Base-by-base conservation (phyloP, 2,888 invertebrate species). In the Metallyticus violacea region DNA sequence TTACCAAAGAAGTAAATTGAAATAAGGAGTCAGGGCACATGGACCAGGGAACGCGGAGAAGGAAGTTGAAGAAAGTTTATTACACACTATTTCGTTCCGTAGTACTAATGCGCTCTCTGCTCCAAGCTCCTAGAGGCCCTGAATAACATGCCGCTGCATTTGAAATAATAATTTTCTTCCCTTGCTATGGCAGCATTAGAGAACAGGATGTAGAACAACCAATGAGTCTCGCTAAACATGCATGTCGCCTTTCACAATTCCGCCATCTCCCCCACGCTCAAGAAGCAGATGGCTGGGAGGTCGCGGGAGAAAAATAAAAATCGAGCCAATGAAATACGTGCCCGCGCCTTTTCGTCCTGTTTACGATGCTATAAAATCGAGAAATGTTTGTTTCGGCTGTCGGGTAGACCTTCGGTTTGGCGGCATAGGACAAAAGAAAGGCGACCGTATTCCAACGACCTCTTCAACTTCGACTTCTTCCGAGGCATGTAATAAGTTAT, bases 341-440 rank as follows among this genome's bases (percentile, higher is more conserved):
- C 76, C 28, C 79, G n/a, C 78, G 27, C 30, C 26, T 26, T 86
- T 30, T 40, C 30, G 76, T 77, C 79, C 40, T 82, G 26, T 86
- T 86, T 86, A 86, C 83, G 86, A 86, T 30, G 78, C 62, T 40
- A 79, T 86, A 86, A 86, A 86, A 86, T 86, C 86, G 86, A 78
- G 83, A 86, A 86, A 84, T 86, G 86, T 86, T 86, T 86, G 86
- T 86, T 82, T 86, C 86, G 86, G 86, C 77, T 83, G 77, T 83
- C 83, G 77, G 28, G 28, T 22, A 22, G 40, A 4, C 3, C 40
- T 62, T 62, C 40, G 40, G 40, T 62, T 62, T 62, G 15, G 40
- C 40, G 40, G 40, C 40, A 62, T 9, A 62, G 40, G 40, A 62
- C 40, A 62, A 62, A 62, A 22, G 22, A 22, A 62, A 9, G 40